phyloP scores from a whole-genome alignment of 2,797 vertebrate species.

The Cheirogaleus major region DNA sequence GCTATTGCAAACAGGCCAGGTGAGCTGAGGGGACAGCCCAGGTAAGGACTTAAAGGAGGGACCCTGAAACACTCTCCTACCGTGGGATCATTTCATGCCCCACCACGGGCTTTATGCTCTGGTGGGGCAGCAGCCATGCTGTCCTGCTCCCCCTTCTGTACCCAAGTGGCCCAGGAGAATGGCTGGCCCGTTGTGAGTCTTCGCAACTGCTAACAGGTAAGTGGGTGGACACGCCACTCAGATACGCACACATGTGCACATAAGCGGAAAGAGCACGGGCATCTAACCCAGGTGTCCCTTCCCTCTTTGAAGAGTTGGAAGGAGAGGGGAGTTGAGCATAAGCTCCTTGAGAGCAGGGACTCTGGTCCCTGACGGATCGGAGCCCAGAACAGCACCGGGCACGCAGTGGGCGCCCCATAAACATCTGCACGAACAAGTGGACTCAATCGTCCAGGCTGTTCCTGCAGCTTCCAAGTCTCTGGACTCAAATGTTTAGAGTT shows the following conservation, averaged over 20 bases:
- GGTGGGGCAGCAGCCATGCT: background rate
- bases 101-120: background rate
- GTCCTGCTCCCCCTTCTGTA: background rate
- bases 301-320: background rate
- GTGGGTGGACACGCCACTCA: accelerated
- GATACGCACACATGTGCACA: accelerated
- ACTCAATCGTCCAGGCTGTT: accelerated
- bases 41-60: background rate
- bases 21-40: accelerated
- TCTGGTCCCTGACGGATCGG: accelerated
- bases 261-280: accelerated
- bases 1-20: background rate
- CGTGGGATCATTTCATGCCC: accelerated
- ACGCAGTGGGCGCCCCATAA: background rate
- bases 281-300: accelerated
- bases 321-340: background rate
- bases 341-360: background rate
- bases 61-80: accelerated
- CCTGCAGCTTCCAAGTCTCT: background rate
- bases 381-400: accelerated
- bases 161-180: background rate
- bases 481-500: background rate
- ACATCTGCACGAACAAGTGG: background rate
- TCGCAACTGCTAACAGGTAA: accelerated
- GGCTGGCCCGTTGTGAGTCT: accelerated